phyloP scores from a whole-genome alignment of 2,797 vertebrate genomes.

The Pogonophryne albipinna region DNA sequence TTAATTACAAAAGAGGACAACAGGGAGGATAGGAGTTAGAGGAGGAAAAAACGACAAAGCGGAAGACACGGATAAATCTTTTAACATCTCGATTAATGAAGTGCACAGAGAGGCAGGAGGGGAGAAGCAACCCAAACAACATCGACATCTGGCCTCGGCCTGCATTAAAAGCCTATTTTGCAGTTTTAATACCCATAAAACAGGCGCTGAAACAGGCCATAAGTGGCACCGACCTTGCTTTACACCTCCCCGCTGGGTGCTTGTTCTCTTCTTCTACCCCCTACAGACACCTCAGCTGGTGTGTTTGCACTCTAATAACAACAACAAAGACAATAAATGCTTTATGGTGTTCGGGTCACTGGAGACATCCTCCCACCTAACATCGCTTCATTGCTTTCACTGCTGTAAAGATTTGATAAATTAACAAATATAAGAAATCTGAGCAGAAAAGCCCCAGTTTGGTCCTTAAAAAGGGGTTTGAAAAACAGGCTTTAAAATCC shows the following conservation, averaged over 20 bases:
- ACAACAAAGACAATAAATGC: slow-evolving; percentile 72
- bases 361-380: slow-evolving; percentile 59
- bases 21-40: slow-evolving; percentile 50
- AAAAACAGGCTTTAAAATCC: not conserved
- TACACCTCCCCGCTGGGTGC: slow-evolving; percentile 75
- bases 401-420: slow-evolving; percentile 32
- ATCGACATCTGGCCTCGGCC: slow-evolving; percentile 73
- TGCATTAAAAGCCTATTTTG: slow-evolving; percentile 80
- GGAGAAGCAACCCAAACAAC: slow-evolving; percentile 58
- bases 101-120: slow-evolving; percentile 67
- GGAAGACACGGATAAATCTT: slow-evolving; percentile 66
- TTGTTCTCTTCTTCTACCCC: slow-evolving; percentile 64
- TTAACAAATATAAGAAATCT: slow-evolving; percentile 15
- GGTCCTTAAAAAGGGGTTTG: not conserved
- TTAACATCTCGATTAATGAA: slow-evolving; percentile 80
- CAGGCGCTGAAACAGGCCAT: slow-evolving; percentile 73
- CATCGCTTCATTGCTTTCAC: slow-evolving; percentile 28
- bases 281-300: slow-evolving; percentile 36
- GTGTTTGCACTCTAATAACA: slow-evolving; percentile 59
- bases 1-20: slow-evolving; percentile 73
- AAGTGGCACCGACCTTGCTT: slow-evolving; percentile 57
- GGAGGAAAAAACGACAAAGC: slow-evolving; percentile 45
- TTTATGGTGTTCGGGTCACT: slow-evolving; percentile 73
- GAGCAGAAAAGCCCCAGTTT: not conserved
- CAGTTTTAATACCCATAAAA: slow-evolving; percentile 83